phyloP scores from a whole-genome alignment of 2,113 vertebrate species.

The Aldabrachelys gigantea region DNA sequence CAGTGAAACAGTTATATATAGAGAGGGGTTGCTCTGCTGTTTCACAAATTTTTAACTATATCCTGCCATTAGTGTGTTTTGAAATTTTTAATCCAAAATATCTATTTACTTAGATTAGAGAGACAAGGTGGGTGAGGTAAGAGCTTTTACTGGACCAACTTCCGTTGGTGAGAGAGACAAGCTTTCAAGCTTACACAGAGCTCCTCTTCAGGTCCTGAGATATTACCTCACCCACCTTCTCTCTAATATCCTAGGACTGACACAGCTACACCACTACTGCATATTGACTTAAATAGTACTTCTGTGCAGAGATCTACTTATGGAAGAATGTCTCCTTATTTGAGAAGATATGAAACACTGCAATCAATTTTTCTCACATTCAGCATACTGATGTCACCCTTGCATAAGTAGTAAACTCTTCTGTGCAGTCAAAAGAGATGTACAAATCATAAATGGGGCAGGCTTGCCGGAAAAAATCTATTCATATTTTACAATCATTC shows the following conservation, averaged over 20 bases:
- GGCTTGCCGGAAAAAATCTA: conserved; percentile 16
- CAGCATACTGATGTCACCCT: not conserved
- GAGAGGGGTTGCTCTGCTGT: not conserved
- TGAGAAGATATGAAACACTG: not conserved
- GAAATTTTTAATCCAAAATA: not conserved
- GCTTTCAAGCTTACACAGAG: too few species aligned
- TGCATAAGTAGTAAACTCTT: conserved; percentile 39
- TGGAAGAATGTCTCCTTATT: not conserved
- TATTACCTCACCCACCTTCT: too few species aligned
- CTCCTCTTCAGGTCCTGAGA: too few species aligned
- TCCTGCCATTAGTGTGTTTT: not conserved
- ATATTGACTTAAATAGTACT: not conserved
- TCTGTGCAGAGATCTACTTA: conserved; percentile 22
- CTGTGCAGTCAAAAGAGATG: conserved; percentile 18
- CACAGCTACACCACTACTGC: too few species aligned
- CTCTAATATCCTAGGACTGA: too few species aligned
- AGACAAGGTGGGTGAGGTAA: not conserved
- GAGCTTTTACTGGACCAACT: too few species aligned
- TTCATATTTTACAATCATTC: conserved; percentile 1
- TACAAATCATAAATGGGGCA: conserved; percentile 33
- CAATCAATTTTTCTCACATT: conserved; percentile 36
- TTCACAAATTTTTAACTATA: not conserved
- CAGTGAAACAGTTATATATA: not conserved
- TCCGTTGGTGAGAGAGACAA: too few species aligned
- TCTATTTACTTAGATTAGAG: not conserved